Evolutionary conservation across 2,113 vertebrate species (phyloP).

Genomic region (Lota lota): DNA sequence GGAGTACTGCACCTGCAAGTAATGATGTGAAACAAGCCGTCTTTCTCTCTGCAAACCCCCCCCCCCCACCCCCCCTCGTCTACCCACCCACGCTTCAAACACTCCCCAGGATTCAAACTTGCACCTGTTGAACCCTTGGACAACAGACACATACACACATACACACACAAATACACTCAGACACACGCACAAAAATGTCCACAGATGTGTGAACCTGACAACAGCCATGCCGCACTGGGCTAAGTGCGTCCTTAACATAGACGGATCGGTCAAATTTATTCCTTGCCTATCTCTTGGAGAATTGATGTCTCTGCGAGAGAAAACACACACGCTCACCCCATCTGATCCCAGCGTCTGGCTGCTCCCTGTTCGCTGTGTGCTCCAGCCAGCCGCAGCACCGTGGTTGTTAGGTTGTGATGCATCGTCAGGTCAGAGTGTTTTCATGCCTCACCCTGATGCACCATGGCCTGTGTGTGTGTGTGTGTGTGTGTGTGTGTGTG

Average conservation of each 20-base stretch:
- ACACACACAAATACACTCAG: constrained; percentile 10
- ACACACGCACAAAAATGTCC: not conserved
- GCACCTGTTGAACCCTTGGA: constrained; percentile 49
- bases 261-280: too few relatives aligned
- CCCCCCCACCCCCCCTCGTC: not conserved
- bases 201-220: too few relatives aligned
- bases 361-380: too few relatives aligned
- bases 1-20: constrained; percentile 66
- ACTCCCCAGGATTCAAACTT: constrained; percentile 46
- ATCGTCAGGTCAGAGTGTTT: too few relatives aligned
- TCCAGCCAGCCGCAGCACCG: too few relatives aligned
- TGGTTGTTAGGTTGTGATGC: too few relatives aligned
- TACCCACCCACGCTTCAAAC: constrained; percentile 3
- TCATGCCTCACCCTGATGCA: too few relatives aligned
- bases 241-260: too few relatives aligned
- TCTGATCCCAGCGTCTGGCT: too few relatives aligned
- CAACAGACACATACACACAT: not conserved
- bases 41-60: constrained; percentile 34
- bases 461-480: not conserved
- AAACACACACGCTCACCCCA: constrained; percentile 18
- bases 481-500: not conserved
- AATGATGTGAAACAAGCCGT: constrained; percentile 55
- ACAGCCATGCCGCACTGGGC: too few relatives aligned
- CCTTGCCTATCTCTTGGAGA: not conserved
- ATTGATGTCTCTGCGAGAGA: not conserved